Evolutionary conservation across 2,888 invertebrate genomes (phyloP).

Genomic region (Augiades crinisus): DNA sequence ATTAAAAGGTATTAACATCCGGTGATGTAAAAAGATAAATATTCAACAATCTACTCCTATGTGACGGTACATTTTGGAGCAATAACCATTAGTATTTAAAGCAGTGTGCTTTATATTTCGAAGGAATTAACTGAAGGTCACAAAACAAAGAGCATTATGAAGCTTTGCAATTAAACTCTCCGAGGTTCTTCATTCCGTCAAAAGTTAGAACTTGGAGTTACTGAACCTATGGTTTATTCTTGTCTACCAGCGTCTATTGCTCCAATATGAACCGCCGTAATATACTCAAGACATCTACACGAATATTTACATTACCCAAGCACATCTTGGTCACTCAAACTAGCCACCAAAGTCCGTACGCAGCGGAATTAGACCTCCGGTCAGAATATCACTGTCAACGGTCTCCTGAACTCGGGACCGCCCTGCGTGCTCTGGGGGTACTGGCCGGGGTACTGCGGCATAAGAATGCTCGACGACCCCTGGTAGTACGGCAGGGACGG

Average conservation of each 20-base stretch:
- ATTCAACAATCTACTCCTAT: slow-evolving; percentile 24
- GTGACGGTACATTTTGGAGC: neutral
- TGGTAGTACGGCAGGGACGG: slow-evolving; percentile 83
- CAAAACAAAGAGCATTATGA: neutral
- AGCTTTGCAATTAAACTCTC: neutral
- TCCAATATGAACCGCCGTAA: neutral
- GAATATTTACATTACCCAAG: slow-evolving; percentile 11
- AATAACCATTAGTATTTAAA: neutral
- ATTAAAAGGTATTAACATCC: slow-evolving; percentile 28
- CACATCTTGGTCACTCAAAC: neutral
- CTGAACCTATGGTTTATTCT: too few species aligned
- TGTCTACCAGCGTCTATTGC: slow-evolving; percentile 7
- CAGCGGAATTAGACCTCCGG: slow-evolving; percentile 77
- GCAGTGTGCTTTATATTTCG: neutral
- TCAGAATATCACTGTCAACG: slow-evolving; percentile 91
- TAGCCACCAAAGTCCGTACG: slow-evolving; percentile 23
- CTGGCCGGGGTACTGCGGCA: slow-evolving; percentile 85
- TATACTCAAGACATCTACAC: neutral
- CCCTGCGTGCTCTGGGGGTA: slow-evolving; percentile 80
- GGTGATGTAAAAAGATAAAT: slow-evolving; percentile 33
- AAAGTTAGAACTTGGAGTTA: too few species aligned
- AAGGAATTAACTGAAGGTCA: neutral
- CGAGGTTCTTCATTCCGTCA: too few species aligned
- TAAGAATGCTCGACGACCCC: slow-evolving; percentile 80
- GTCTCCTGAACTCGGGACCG: slow-evolving; percentile 87